Percentiles rank a stretch among this genome's conserved stretches.
phyloP scores from a whole-genome alignment of 2,888 invertebrate species.

The Drosophila longiperda region DNA sequence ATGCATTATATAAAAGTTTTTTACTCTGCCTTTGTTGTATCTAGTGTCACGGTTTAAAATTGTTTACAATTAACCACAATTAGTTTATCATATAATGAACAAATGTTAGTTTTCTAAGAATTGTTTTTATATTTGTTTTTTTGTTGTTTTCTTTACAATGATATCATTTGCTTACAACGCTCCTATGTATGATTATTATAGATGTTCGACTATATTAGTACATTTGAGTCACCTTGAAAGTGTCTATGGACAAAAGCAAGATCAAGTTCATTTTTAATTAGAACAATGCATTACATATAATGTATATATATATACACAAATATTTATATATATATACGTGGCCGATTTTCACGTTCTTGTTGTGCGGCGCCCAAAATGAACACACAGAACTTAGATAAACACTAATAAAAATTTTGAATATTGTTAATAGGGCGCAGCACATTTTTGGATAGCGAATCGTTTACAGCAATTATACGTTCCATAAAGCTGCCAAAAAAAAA shows the following conservation, averaged over 20 bases:
- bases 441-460: constrained; percentile 64
- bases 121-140: neutral
- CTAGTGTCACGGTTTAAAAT: neutral
- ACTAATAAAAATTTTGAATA: constrained; percentile 60
- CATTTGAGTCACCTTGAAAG: constrained; percentile 50
- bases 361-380: constrained; percentile 65
- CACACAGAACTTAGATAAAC: constrained; percentile 70
- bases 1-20: neutral
- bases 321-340: neutral
- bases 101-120: neutral
- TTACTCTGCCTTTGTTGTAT: neutral
- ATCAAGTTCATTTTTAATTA: constrained; percentile 58
- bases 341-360: constrained; percentile 24
- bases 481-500: constrained; percentile 70
- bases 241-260: constrained; percentile 29
- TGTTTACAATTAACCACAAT: neutral
- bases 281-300: constrained; percentile 28
- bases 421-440: constrained; percentile 71
- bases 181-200: constrained; percentile 12
- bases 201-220: neutral
- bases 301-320: neutral
- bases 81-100: neutral
- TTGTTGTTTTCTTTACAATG: constrained; percentile 11
- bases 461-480: constrained; percentile 75
- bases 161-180: constrained; percentile 39